These are phyloP conservation scores for Caranx melampygus DNA, from an alignment of 2,113 vertebrate species.

Conservation along the genomic window DNA sequence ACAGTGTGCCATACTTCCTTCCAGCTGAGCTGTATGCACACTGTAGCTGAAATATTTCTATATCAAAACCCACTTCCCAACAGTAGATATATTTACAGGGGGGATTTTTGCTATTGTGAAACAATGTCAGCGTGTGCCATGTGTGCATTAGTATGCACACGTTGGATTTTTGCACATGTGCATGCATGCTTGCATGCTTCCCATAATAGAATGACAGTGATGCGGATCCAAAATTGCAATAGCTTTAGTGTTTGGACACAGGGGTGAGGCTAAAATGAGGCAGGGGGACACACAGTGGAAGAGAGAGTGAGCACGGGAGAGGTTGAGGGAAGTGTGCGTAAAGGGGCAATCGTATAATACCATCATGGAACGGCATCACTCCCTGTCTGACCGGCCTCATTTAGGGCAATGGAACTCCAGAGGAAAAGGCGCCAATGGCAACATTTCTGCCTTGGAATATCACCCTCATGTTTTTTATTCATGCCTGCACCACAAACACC, in stretches of 20 bases:
- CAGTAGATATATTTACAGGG: not conserved
- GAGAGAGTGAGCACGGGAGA: constrained; percentile 41
- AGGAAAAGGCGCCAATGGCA: constrained; percentile 71
- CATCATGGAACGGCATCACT: constrained; percentile 67
- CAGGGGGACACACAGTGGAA: constrained; percentile 27
- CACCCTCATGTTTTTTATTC: constrained; percentile 80
- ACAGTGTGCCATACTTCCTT: constrained; percentile 22
- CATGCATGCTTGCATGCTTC: constrained; percentile 30
- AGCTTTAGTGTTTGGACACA: constrained; percentile 64
- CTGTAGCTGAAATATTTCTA: constrained; percentile 19
- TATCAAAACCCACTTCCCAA: constrained; percentile 34
- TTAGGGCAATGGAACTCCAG: constrained; percentile 75
- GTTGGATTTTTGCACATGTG: constrained; percentile 55
- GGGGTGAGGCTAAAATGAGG: constrained; percentile 61
- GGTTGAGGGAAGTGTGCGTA: constrained; percentile 41
- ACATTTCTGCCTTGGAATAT: constrained; percentile 75
- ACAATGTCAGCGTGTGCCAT: constrained; percentile 33
- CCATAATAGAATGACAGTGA: constrained; percentile 63
- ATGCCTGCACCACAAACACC: constrained; percentile 76
- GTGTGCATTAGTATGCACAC: constrained; percentile 40
- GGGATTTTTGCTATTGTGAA: constrained; percentile 16
- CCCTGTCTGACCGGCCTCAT: constrained; percentile 75
- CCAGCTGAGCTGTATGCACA: constrained; percentile 26
- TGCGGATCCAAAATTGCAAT: constrained; percentile 59
- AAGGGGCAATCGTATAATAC: constrained; percentile 70